A percentile compares a stretch with the other conserved stretches of the same genome.
Conservation (phyloP, 2,888 invertebrate genomes). For the Dasysyrphus albostriatus region DNA sequence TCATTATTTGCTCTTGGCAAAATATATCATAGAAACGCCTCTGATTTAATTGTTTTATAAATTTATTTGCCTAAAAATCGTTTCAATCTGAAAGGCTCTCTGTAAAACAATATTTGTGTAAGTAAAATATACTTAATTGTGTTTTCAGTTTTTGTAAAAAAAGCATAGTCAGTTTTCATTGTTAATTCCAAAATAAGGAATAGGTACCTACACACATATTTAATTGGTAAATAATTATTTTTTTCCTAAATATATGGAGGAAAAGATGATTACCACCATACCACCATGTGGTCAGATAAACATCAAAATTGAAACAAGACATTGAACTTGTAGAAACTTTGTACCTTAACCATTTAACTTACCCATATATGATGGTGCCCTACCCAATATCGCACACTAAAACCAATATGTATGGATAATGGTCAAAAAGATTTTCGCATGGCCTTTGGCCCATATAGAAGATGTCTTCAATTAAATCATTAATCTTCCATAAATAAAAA, state of each 20-base stretch:
- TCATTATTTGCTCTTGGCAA: too few species aligned
- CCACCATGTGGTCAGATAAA: neutral
- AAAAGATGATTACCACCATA: neutral
- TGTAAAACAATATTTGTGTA: too few species aligned
- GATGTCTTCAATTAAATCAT: slow-evolving; percentile 1
- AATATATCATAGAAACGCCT: too few species aligned
- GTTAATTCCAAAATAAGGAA: too few species aligned
- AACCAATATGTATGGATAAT: neutral
- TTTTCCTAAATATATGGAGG: neutral
- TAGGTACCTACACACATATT: too few species aligned
- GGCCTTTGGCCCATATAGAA: neutral
- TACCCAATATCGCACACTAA: slow-evolving; percentile 23
- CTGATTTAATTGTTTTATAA: too few species aligned
- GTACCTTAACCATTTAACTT: neutral
- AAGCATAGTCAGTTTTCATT: too few species aligned
- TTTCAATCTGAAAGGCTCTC: too few species aligned
- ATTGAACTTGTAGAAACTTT: neutral
- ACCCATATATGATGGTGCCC: slow-evolving; percentile 5
- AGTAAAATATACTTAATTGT: too few species aligned
- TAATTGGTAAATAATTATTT: too few species aligned
- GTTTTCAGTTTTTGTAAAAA: too few species aligned
- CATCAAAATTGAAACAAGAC: neutral
- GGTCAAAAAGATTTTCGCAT: slow-evolving; percentile 12
- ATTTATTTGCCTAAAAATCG: too few species aligned
- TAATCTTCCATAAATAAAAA: neutral